Conservation (phyloP, 2,113 vertebrate species). For the Columba livia region DNA sequence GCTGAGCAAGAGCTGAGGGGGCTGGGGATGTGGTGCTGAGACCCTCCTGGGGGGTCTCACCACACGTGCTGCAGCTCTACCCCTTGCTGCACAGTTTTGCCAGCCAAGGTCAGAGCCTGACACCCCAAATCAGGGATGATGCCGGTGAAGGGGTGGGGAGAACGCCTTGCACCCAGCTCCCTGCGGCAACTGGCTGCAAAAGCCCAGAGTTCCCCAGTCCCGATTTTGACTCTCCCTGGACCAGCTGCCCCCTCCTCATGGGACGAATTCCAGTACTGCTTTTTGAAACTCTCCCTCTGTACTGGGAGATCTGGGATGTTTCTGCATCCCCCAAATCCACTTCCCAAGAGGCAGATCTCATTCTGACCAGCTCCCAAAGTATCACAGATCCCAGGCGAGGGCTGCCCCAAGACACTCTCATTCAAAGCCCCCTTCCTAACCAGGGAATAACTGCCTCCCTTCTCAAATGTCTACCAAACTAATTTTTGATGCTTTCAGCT, state of each 20-base stretch:
- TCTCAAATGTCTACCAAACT: background rate
- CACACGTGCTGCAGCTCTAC: fast-evolving
- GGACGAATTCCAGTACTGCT: background rate
- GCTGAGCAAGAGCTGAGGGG: background rate
- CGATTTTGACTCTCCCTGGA: background rate
- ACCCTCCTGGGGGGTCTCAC: fast-evolving
- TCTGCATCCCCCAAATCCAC: background rate
- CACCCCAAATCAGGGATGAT: background rate
- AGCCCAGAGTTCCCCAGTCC: background rate
- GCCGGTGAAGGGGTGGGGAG: background rate
- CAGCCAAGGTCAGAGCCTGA: background rate
- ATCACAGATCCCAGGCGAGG: background rate
- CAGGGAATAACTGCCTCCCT: background rate
- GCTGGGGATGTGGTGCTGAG: background rate
- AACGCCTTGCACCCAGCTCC: background rate
- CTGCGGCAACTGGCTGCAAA: background rate
- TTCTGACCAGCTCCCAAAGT: background rate
- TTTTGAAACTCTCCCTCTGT: background rate
- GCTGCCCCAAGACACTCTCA: background rate
- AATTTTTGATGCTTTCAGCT: background rate
- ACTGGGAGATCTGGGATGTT: background rate
- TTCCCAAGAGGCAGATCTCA: background rate
- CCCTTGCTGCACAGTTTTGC: background rate
- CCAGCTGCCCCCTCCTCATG: background rate
- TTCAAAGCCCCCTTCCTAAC: background rate